Percentiles rank a stretch among this genome's conserved stretches.
These are phyloP conservation scores for Tonatia bakeri DNA, from an alignment of 2,113 vertebrate species.

Conservation along the genomic window DNA sequence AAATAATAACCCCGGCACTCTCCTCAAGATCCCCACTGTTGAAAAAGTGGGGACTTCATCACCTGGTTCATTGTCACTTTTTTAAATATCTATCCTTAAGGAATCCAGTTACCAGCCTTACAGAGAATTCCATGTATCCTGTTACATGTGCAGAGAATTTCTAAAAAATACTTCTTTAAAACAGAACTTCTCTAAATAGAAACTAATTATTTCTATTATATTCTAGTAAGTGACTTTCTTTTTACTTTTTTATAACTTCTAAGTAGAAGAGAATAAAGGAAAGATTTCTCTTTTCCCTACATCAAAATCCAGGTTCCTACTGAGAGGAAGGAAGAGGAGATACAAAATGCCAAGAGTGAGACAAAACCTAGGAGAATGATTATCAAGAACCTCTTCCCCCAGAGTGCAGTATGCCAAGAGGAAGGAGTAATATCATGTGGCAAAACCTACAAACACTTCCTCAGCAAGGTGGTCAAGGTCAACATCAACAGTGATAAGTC, in stretches of 20 bases:
- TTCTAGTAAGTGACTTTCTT: neutral
- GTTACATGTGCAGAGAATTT: neutral
- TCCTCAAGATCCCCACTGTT: neutral
- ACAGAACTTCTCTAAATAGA: neutral
- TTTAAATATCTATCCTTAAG: neutral
- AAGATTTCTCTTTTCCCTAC: neutral
- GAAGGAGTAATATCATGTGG: neutral
- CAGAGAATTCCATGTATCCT: neutral
- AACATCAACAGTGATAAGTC: too few relatives aligned
- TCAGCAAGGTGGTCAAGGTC: too few relatives aligned
- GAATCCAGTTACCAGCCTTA: neutral
- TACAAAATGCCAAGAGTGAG: neutral
- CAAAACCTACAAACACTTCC: neutral
- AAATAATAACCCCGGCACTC: neutral
- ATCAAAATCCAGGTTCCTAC: neutral
- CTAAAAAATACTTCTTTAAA: neutral
- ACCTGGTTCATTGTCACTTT: neutral
- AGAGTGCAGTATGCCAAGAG: neutral
- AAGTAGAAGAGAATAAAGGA: neutral
- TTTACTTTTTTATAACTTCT: neutral
- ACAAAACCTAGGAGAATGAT: neutral
- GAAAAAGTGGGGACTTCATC: neutral
- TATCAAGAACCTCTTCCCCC: neutral
- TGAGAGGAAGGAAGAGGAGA: neutral
- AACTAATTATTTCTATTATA: neutral